Percentiles rank a stretch among this genome's conserved stretches.
Conservation (phyloP, 2,113 vertebrate genomes). For the Electrona antarctica region DNA sequence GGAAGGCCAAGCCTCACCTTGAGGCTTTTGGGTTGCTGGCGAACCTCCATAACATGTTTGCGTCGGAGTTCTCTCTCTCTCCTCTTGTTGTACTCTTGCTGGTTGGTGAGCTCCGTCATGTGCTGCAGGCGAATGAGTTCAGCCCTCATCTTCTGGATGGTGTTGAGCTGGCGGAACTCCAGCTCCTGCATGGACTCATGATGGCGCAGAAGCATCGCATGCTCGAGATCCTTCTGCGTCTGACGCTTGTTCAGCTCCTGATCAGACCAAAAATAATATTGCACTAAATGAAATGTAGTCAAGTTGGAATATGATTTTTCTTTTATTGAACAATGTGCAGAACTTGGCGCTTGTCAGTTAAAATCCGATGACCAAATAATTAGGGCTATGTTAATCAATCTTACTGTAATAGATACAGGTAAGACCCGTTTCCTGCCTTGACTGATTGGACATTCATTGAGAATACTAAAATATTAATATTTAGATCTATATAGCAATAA, state of each 20-base stretch:
- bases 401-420: too few relatives aligned
- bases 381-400: too few relatives aligned
- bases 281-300: background rate
- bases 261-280: background rate
- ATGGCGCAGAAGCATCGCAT: slow-evolving; percentile 96
- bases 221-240: slow-evolving; percentile 97
- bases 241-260: slow-evolving; percentile 98
- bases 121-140: slow-evolving; percentile 96
- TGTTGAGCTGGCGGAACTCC: slow-evolving; percentile 96
- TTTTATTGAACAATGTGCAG: background rate
- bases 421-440: too few relatives aligned
- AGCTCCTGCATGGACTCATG: slow-evolving; percentile 99
- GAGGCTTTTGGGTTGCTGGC: slow-evolving; percentile 98
- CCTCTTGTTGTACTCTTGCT: slow-evolving; percentile 98
- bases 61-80: slow-evolving; percentile 94
- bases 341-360: background rate
- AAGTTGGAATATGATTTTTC: background rate
- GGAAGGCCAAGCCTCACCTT: slow-evolving; percentile 80
- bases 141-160: slow-evolving; percentile 93
- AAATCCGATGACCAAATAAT: background rate
- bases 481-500: background rate
- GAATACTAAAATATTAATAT: background rate
- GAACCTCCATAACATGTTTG: slow-evolving; percentile 98
- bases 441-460: background rate
- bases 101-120: slow-evolving; percentile 98